Conservation (phyloP, 2,888 invertebrate genomes). For the Xanthia togata region DNA sequence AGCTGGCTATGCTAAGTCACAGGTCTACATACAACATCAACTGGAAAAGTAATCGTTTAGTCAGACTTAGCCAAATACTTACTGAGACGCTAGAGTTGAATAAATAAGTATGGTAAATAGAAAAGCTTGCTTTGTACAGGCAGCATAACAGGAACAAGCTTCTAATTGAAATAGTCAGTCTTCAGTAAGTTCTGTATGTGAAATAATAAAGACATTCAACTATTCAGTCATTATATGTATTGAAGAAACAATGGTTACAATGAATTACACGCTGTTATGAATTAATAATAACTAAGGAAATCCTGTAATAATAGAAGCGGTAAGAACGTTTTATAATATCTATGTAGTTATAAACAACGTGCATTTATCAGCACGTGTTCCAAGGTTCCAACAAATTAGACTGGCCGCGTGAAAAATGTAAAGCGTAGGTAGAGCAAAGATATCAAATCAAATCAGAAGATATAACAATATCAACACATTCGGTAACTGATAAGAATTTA, state of each 20-base stretch:
- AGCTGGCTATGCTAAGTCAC: conserved; percentile 19
- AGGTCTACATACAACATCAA: conserved; percentile 12
- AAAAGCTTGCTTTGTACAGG: conserved; percentile 4
- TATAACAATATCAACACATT: conserved; percentile 42
- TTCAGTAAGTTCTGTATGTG: not conserved
- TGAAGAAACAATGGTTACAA: conserved; percentile 31
- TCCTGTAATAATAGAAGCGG: conserved; percentile 42
- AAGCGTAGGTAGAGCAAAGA: conserved; percentile 28
- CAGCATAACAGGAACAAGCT: not conserved
- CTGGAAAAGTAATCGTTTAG: conserved; percentile 4
- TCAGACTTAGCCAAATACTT: conserved; percentile 34
- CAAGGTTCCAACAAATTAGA: conserved; percentile 37
- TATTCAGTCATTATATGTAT: conserved; percentile 6
- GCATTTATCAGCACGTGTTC: conserved; percentile 30
- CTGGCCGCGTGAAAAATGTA: conserved; percentile 13
- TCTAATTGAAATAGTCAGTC: not conserved
- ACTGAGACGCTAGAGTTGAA: conserved; percentile 16
- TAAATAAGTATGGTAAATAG: conserved; percentile 36
- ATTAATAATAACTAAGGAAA: conserved; percentile 44
- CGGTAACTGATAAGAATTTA: conserved; percentile 35
- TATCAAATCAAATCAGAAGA: conserved; percentile 42
- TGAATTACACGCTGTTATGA: conserved; percentile 34
- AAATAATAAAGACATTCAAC: conserved; percentile 17
- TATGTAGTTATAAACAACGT: conserved; percentile 27
- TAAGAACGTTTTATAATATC: conserved; percentile 13